Conservation (phyloP, 1,140 invertebrate genomes). For the Lethrus apterus region DNA sequence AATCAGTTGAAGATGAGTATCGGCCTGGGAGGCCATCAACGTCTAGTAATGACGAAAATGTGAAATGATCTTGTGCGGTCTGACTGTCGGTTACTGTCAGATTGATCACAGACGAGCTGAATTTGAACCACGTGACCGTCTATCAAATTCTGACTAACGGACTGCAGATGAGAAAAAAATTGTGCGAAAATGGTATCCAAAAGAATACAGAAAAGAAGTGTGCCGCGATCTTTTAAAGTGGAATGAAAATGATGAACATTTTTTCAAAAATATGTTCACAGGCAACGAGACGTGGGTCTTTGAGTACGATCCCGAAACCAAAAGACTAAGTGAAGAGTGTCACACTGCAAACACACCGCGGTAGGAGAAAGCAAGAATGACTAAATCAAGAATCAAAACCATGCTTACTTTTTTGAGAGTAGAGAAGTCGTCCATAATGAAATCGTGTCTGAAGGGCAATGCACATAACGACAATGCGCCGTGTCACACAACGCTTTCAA, state of each 20-base stretch:
- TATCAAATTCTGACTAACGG: neutral
- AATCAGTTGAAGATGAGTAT: too few species aligned
- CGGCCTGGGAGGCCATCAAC: too few species aligned
- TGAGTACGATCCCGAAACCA: conserved; percentile 27
- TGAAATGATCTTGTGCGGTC: too few species aligned
- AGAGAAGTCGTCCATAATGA: too few species aligned
- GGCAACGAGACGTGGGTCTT: conserved; percentile 30
- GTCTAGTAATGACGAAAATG: too few species aligned
- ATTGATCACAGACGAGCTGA: neutral
- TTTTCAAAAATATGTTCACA: conserved; percentile 15
- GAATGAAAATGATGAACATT: neutral
- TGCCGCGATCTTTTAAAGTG: neutral
- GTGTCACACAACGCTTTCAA: too few species aligned
- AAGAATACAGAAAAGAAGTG: neutral
- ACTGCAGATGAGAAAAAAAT: neutral
- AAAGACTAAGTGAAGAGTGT: conserved; percentile 25
- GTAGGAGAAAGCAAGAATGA: conserved; percentile 19
- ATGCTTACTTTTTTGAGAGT: conserved; percentile 32
- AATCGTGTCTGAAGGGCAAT: too few species aligned
- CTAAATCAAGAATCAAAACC: conserved; percentile 23
- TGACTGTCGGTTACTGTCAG: too few species aligned
- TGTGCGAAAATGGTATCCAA: neutral
- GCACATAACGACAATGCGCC: too few species aligned
- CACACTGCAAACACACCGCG: conserved; percentile 17
- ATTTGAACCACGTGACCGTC: neutral